phyloP scores from a whole-genome alignment of 1,140 invertebrate genomes.

The Zeugodacus cucurbitae region DNA sequence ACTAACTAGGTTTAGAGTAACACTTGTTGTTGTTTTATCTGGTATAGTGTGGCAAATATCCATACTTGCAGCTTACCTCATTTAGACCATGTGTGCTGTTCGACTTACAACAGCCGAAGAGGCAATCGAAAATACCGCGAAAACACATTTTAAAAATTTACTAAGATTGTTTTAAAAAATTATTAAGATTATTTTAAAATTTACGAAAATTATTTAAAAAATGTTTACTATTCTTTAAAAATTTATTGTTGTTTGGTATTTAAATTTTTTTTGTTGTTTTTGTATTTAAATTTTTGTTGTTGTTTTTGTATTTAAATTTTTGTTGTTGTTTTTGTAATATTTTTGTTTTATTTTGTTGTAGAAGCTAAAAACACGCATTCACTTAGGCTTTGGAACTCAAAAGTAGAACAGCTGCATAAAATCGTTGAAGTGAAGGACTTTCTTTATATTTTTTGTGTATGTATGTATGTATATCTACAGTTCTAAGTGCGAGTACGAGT shows the following conservation, averaged over 20 bases:
- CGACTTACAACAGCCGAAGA: constrained; percentile 35
- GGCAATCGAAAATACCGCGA: background rate
- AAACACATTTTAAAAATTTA: constrained; percentile 27
- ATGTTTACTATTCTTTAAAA: too few species aligned
- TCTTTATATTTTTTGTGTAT: background rate
- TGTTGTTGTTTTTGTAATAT: background rate
- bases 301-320: background rate
- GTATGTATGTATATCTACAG: background rate
- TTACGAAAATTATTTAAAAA: too few species aligned
- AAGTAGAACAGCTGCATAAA: background rate
- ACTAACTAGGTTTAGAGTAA: background rate
- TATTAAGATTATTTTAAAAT: too few species aligned
- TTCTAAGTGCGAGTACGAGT: background rate
- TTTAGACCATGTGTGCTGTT: background rate
- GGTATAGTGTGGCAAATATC: background rate
- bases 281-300: background rate
- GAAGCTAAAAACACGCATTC: background rate
- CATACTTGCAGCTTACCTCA: background rate
- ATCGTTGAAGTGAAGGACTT: background rate
- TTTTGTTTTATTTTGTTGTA: background rate
- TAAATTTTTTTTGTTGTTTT: background rate
- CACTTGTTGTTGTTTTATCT: background rate
- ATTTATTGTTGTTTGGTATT: too few species aligned
- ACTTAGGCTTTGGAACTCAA: background rate
- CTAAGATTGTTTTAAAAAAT: too few species aligned